Evolutionary conservation across 1,140 invertebrate genomes (phyloP), one percentile per base, ranked within the genome.

Genomic region (Samia ricini): DNA sequence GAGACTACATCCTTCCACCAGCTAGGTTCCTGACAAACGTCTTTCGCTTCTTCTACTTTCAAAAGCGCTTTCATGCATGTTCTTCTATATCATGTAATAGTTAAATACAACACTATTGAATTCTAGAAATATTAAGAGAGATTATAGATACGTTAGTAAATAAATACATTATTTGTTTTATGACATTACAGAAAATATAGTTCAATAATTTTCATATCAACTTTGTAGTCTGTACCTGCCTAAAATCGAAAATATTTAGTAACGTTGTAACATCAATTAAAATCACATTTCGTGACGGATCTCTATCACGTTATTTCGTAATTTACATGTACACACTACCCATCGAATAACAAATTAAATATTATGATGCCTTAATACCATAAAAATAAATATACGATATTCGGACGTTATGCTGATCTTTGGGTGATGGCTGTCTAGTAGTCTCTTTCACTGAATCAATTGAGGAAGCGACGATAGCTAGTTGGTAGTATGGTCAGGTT

Each of bases 211-310:
- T 23, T 21, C 6, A 59, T 24, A 56, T 60, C 62, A 15, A 55
- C 57, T 63, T 33, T 73, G 69, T 61, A 64, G 64, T 64, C 72
- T 49, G 24, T 79, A 75, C 68, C 29, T 63, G 56, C n/a, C 69
- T 24, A 66, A 71, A 73, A 74, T 63, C 72, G 70, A 72, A 69
- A 72, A 52, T 64, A 74, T 66, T 72, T 64, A 63, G 59, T 50
- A 56, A 65, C 61, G 60, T n/a, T 61, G 72, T 71, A 79, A 82
- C 78, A 78, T 81, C 85, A 83, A 89, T 89, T 89, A 89, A 88
- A 89, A 84, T 81, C 87, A 65, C 80, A 89, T 89, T 89, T 86
- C 71, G 71, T 70, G 64, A 71, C 60, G 56, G 26, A 66, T 65
- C 67, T 54, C 56, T 20, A 72, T 76, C 81, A 80, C 83, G 81